phyloP scores from a whole-genome alignment of 2,888 invertebrate genomes.

The Pollenia amentaria region DNA sequence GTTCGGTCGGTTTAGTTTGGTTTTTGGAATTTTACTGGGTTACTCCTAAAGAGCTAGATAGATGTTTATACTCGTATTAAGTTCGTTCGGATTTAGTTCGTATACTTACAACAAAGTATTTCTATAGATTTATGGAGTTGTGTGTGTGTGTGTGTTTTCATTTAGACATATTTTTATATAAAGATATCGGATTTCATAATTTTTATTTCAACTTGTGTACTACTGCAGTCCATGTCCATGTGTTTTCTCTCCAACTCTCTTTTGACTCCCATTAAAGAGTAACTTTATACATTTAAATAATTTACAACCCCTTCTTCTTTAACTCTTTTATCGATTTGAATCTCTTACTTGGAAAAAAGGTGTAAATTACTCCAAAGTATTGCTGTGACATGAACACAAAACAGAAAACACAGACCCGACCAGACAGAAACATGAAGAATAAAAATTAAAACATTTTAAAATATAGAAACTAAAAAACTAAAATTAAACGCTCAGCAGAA shows the following conservation, averaged over 20 bases:
- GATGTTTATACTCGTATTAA: neutral
- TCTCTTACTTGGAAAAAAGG: constrained; percentile 63
- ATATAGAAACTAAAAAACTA: constrained; percentile 24
- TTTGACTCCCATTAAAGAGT: constrained; percentile 52
- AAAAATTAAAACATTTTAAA: neutral
- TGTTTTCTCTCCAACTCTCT: constrained; percentile 54
- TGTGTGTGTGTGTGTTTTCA: neutral
- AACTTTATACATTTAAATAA: constrained; percentile 14
- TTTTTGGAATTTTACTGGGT: constrained; percentile 57
- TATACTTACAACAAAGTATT: constrained; percentile 23
- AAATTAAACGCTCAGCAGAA: constrained; percentile 26
- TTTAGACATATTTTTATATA: constrained; percentile 1
- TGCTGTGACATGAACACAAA: constrained; percentile 48
- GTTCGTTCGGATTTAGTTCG: constrained; percentile 32
- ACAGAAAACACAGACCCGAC: constrained; percentile 4
- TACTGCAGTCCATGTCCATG: constrained; percentile 38
- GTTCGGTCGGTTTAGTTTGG: constrained; percentile 13
- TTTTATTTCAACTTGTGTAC: constrained; percentile 54
- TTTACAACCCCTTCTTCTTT: constrained; percentile 52
- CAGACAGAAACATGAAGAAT: neutral
- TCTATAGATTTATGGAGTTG: neutral
- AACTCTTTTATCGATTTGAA: constrained; percentile 56
- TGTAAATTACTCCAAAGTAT: constrained; percentile 66
- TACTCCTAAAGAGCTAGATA: constrained; percentile 24
- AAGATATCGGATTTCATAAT: constrained; percentile 64